A percentile compares a stretch with the other conserved stretches of the same genome.
These are phyloP conservation scores for Microcebus ravelobensis DNA, from an alignment of 2,113 vertebrate species.

Conservation along the genomic window DNA sequence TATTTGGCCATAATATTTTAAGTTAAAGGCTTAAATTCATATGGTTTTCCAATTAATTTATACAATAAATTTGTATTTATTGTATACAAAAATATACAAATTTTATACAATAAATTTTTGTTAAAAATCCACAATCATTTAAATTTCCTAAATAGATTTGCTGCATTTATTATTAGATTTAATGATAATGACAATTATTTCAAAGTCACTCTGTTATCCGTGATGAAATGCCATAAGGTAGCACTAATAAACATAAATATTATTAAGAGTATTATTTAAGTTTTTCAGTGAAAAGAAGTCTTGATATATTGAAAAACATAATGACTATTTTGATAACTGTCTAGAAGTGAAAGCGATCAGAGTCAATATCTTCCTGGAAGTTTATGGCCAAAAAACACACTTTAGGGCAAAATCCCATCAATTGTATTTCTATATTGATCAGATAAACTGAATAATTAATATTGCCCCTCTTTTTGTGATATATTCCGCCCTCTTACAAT, in stretches of 20 bases:
- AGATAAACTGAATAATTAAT: background rate
- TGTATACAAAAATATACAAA: too few species aligned
- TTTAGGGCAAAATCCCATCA: background rate
- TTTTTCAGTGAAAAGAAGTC: background rate
- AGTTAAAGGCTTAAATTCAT: slow-evolving; percentile 4
- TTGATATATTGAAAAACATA: background rate
- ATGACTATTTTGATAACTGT: background rate
- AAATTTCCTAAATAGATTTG: background rate
- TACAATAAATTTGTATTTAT: background rate
- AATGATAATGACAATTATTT: background rate
- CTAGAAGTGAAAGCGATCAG: background rate
- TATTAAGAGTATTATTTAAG: background rate
- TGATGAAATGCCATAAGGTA: background rate
- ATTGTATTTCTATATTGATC: background rate
- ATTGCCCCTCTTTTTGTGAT: background rate
- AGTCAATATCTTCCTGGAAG: background rate
- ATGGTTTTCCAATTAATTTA: background rate
- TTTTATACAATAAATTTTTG: background rate
- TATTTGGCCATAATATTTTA: slow-evolving; percentile 18
- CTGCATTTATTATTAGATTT: background rate
- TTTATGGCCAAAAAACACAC: background rate
- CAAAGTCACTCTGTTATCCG: background rate
- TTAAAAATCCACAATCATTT: background rate
- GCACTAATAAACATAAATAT: background rate
- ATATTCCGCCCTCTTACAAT: background rate